A percentile compares a stretch with the other conserved stretches of the same genome.
Evolutionary conservation across 2,113 vertebrate genomes (phyloP).

Genomic region (Hipposideros armiger): DNA sequence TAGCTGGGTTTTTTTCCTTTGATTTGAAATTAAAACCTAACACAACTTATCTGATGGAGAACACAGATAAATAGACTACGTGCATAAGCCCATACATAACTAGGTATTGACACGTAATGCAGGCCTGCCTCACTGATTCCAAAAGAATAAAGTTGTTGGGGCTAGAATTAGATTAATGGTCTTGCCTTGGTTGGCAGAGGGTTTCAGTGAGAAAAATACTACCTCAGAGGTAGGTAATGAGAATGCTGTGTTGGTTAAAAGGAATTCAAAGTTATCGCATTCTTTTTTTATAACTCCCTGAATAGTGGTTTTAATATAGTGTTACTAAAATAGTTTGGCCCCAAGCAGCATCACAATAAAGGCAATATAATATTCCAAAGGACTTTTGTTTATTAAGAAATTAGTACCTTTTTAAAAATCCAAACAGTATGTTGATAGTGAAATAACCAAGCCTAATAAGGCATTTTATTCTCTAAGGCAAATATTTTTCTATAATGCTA

Average conservation of each 20-base stretch:
- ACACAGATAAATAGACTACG: background rate
- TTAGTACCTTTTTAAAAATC: slow-evolving; percentile 72
- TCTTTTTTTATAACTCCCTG: slow-evolving; percentile 64
- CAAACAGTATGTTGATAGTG: slow-evolving; percentile 59
- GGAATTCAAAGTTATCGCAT: slow-evolving; percentile 70
- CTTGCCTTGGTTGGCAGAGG: slow-evolving; percentile 68
- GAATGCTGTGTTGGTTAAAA: slow-evolving; percentile 59
- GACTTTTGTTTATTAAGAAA: slow-evolving; percentile 80
- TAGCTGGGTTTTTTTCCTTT: background rate
- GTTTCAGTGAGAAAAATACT: slow-evolving; percentile 72
- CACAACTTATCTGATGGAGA: slow-evolving; percentile 34
- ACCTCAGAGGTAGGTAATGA: slow-evolving; percentile 55
- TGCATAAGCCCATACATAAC: background rate
- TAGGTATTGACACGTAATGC: background rate
- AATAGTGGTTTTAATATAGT: slow-evolving; percentile 76
- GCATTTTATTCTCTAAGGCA: slow-evolving; percentile 65
- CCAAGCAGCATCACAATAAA: slow-evolving; percentile 68
- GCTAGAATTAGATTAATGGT: slow-evolving; percentile 81
- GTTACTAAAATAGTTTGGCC: slow-evolving; percentile 78
- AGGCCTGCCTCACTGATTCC: slow-evolving; percentile 79
- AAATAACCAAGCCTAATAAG: slow-evolving; percentile 65
- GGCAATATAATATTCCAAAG: slow-evolving; percentile 73
- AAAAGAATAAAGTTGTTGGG: slow-evolving; percentile 75
- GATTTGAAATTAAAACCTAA: background rate
- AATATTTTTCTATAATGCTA: slow-evolving; percentile 68